Evolutionary conservation across 2,888 invertebrate species (phyloP), one percentile per base, ranked within the genome.

Genomic region (Oscheius sp.): DNA sequence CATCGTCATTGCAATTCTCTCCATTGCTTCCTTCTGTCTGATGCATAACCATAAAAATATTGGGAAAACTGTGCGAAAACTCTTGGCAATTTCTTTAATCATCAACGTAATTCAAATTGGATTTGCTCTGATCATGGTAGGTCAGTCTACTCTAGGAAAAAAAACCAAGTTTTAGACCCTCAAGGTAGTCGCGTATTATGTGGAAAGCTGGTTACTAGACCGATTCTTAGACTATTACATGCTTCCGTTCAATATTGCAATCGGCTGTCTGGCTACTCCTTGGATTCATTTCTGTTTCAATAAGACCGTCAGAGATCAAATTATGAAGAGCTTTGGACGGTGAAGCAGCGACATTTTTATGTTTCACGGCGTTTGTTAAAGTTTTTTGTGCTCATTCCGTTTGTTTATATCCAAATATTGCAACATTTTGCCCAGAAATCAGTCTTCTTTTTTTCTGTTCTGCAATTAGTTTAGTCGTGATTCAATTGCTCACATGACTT

Each of bases 31-130:
- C 2, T 55, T 55, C 55, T 13, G 16, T 25, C 21, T 55, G 55
- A 55, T 55, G 55, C 55, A 55, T 7, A 21, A 25, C 55, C 55
- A 55, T 23, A 21, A 25, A 13, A 55, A 55, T 23, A 55, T 55
- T 2, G 55, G 18, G 5, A 55, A 55, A 55, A 55, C 55, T 23
- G 25, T 55, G 3, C 2, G 25, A 21, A 21, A 25, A 23, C 21
- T 55, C 18, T 13, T 25, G 25, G 21, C 23, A 9, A 55, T 55
- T 25, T 55, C 55, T 6, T 5, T 25, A 6, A 18, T 55, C 21
- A 55, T 25, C 13, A 55, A 55, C 21, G 7, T 13, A 2, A 25
- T 55, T 7, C 55, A 55, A 25, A 23, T 55, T 18, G 21, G 21
- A 3, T 25, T 55, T 21, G 25, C 55, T 13, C 12, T 55, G 2